A percentile compares a stretch with the other conserved stretches of the same genome.
Conservation (phyloP, 2,888 invertebrate genomes). For the Andrena bicolor region DNA sequence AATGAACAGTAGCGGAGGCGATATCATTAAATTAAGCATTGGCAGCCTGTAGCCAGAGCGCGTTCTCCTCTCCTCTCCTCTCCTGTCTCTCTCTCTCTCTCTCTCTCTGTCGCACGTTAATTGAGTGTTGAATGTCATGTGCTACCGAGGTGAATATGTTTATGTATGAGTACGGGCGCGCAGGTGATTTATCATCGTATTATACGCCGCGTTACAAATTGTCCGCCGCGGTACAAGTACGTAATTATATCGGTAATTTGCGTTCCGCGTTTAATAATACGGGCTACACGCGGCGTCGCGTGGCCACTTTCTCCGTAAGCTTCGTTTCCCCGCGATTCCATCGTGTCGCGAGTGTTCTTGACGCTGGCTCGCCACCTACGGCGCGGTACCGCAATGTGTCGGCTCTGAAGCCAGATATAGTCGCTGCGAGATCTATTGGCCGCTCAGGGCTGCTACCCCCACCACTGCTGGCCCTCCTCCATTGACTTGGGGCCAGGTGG, state of each 20-base stretch:
- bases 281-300: conserved; percentile 31
- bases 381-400: neutral
- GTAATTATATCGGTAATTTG: conserved; percentile 70
- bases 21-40: conserved; percentile 68
- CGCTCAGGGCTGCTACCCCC: neutral
- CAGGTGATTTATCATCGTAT: conserved; percentile 73
- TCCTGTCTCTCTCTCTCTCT: conserved; percentile 21
- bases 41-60: conserved; percentile 40
- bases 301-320: conserved; percentile 45
- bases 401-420: neutral
- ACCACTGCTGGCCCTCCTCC: neutral
- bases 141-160: conserved; percentile 69
- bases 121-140: conserved; percentile 72
- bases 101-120: conserved; percentile 60
- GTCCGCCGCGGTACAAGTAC: conserved; percentile 67
- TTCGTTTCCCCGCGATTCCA: conserved; percentile 10
- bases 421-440: neutral
- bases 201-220: conserved; percentile 73
- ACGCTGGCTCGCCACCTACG: neutral
- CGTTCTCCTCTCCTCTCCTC: neutral
- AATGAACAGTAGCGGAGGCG: conserved; percentile 67
- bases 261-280: conserved; percentile 61
- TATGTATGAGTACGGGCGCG: conserved; percentile 67
- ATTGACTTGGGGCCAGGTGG: too few species aligned
- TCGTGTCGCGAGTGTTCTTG: neutral